Evolutionary conservation across 2,888 invertebrate genomes (phyloP).

Genomic region (Miltochrista miniata): DNA sequence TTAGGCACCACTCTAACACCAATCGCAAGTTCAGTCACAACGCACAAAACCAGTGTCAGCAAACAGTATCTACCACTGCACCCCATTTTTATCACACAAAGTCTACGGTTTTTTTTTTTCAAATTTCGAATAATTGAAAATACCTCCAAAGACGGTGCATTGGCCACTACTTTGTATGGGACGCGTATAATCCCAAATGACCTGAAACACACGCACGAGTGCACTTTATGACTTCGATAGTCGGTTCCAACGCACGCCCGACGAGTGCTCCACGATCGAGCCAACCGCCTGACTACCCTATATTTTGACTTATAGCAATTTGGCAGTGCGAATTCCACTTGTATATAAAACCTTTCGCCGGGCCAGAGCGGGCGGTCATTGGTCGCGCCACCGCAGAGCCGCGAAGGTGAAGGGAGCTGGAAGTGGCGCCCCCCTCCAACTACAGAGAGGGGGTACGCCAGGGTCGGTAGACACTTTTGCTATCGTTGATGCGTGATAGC

Average conservation of each 20-base stretch:
- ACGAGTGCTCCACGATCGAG: conserved; percentile 60
- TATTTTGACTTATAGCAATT: conserved; percentile 85
- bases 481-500: conserved; percentile 68
- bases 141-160: conserved; percentile 66
- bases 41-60: conserved; percentile 78
- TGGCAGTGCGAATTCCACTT: conserved; percentile 84
- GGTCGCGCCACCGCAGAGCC: conserved; percentile 67
- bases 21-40: conserved; percentile 77
- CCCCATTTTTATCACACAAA: conserved; percentile 74
- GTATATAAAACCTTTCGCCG: conserved; percentile 87
- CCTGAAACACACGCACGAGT: conserved; percentile 52
- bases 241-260: conserved; percentile 45
- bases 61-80: conserved; percentile 80
- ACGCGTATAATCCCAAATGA: conserved; percentile 51
- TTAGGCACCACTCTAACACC: conserved; percentile 83
- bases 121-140: conserved; percentile 43
- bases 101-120: conserved; percentile 48
- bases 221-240: conserved; percentile 19
- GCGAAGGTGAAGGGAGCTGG: conserved; percentile 78
- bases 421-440: conserved; percentile 54
- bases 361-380: conserved; percentile 78
- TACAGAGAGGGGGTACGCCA: conserved; percentile 65
- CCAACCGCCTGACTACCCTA: conserved; percentile 84
- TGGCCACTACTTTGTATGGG: conserved; percentile 48
- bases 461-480: conserved; percentile 82